Evolutionary conservation across 2,888 invertebrate genomes (phyloP).

Genomic region (Hypercompe scribonia): DNA sequence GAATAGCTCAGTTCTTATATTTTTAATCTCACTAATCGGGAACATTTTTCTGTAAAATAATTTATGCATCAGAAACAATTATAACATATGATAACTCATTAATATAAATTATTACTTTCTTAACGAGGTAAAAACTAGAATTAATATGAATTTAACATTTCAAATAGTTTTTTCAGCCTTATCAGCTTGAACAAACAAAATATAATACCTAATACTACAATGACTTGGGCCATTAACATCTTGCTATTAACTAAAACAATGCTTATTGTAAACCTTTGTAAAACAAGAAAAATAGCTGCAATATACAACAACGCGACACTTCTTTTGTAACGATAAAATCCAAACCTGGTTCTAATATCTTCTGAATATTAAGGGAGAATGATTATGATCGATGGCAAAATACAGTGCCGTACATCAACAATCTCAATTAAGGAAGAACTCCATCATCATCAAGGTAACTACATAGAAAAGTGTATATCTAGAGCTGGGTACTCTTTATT

Average conservation of each 20-base stretch:
- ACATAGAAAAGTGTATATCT: neutral
- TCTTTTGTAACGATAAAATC: neutral
- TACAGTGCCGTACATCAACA: neutral
- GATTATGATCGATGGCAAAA: neutral
- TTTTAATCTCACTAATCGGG: too few relatives aligned
- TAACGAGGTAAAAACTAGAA: too few relatives aligned
- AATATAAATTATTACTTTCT: too few relatives aligned
- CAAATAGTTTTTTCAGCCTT: too few relatives aligned
- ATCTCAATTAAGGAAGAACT: neutral
- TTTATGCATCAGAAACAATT: neutral
- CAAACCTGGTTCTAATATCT: neutral
- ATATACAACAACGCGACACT: neutral
- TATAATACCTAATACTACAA: too few relatives aligned
- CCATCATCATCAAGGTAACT: neutral
- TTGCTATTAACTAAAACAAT: neutral
- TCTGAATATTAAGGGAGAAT: neutral
- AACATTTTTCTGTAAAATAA: neutral
- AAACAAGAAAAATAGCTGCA: neutral
- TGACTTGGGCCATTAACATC: neutral
- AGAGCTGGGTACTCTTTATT: neutral
- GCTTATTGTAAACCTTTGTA: neutral
- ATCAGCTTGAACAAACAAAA: neutral
- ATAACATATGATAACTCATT: too few relatives aligned
- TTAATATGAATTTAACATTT: too few relatives aligned
- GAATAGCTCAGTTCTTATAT: too few relatives aligned